Evolutionary conservation across 2,113 vertebrate species (phyloP), one percentile per base, ranked within the genome.

Genomic region (Archocentrus centrarchus): DNA sequence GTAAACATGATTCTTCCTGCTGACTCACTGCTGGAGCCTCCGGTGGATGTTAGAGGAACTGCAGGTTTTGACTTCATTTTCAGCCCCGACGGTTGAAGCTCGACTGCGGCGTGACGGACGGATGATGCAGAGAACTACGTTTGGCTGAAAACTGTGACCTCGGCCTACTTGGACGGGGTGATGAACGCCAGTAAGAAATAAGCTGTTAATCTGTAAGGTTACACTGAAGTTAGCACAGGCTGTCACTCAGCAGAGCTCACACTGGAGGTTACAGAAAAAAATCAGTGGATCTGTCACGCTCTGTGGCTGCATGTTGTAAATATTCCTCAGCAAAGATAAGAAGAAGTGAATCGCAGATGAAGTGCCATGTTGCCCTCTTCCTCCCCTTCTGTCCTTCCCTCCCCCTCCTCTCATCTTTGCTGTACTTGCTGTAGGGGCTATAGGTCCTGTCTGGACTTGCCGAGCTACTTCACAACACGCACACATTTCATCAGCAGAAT

Each of bases 371-470:
- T 18, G 60, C 66, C 44, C 24, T 32, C 24, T 50, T 70, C 66
- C 44, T 50, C 47, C 39, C 60, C 32, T 79, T 75, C 60, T 63
- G 41, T 53, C 17, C 66, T 5, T 30, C 47, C 47, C 66, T 75
- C 58, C 30, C 66, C 44, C 55, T 13, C 15, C 32, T 61, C 60
- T 84, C 68, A 11, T 63, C 83, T 87, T 27, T 62, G 76, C 66
- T 85, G 53, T 18, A 22, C 50, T 88, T 55, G 83, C 79, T 80
- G 77, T 85, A 66, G 75, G 82, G 87, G 39, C 66, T 11, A 24
- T n/a, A 44, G 9, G 58, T 86, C 90, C 66, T 91, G 90, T 78
- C 77, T 73, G 85, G 83, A 84, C 90, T 80, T 59, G 89, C 59
- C 27, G 41, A 82, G 61, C 32, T 81, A 70, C 63, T 59, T 76